Evolutionary conservation across 2,113 vertebrate species (phyloP), one percentile per base, ranked within the genome.

Genomic region (Channa argus): DNA sequence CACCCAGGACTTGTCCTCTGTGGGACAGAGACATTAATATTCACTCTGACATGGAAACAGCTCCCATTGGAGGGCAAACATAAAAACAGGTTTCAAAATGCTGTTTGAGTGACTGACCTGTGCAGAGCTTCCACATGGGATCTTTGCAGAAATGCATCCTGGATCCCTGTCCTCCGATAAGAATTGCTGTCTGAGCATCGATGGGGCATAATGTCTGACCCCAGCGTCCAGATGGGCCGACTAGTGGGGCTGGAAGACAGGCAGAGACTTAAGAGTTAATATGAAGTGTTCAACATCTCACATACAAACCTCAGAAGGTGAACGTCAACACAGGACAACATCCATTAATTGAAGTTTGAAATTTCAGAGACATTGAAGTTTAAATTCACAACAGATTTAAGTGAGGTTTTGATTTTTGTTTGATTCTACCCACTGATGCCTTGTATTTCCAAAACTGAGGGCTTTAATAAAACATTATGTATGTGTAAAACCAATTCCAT

Each of bases 61-160:
- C 6, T 41, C 39, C 39, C 39, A 41, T 7, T 41, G 39, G 39
- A 41, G 39, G 4, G 4, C 2, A 4, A 41, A 7, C 4, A 5
- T 5, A 5, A 7, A 41, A 41, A 41, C 6, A 8, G n/a, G 46
- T 2, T 12, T 5, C 2, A 24, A 47, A 13, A 44, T 3, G 6
- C 10, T 4, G 13, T 49, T 36, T 2, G 14, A 3, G 39, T 11
- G 6, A 60, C 88, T 59, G 52, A 94, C 95, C 94, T 80, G 90
- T 91, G 83, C 94, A 93, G 49, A 94, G 92, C 82, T 94, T 95
- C 94, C 94, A 95, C 88, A 94, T 90, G 7, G 93, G 92, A 15
- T 94, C 94, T 77, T 94, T 94, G 79, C 90, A 94, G 84, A 94
- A 94, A 67, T 93, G 93, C 93, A 93, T 94, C 78, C 78, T 90